Base-by-base conservation (phyloP, 2,888 invertebrate genomes). In the Drosophila imparisetae region DNA sequence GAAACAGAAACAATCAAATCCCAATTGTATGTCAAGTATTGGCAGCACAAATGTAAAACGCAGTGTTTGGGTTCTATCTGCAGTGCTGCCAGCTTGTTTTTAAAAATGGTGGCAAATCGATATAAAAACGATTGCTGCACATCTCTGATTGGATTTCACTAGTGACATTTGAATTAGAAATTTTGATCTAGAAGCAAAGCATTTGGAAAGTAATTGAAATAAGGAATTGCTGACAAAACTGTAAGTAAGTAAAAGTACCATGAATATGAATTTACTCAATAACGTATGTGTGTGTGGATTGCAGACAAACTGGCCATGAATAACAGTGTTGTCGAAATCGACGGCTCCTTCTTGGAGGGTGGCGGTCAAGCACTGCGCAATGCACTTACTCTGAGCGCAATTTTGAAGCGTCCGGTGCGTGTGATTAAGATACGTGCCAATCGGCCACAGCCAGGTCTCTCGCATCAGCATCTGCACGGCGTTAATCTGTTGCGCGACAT, bases 361-460 rank as follows among this genome's bases (percentile, higher is more conserved):
- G 98, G 98, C 66, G 98, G 98, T 0, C 98, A 98, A 94, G 97
- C 98, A 72, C 93, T 98, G 32, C 94, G 98, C 67, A 96, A 96
- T 91, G 95, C 98, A 0, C 93, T 97, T 30, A 95, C 96, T 11
- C 92, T 98, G 32, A 97, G 98, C 91, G 96, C 96, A 68, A 94
- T 98, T 57, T 93, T 96, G 61, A 93, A 94, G 45, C 94, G 95
- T 61, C 96, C 97, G 0, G 94, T 98, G 34, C 94, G 94, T 76
- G 95, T 98, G 6, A 93, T 91, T 13, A 98, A 97, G 74, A 98
- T 98, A 80, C 94, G 98, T 87, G 96, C 96, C 5, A 96, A 96
- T 1, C 94, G 98, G 42, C 94, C 95, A 29, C 97, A 96, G 85
- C 97, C 98, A 7, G 98, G 98, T 0, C 93, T 98, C 36, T 95